Evolutionary conservation across 1,140 invertebrate genomes (phyloP).

Genomic region (Drosophila pseudoananassae): DNA sequence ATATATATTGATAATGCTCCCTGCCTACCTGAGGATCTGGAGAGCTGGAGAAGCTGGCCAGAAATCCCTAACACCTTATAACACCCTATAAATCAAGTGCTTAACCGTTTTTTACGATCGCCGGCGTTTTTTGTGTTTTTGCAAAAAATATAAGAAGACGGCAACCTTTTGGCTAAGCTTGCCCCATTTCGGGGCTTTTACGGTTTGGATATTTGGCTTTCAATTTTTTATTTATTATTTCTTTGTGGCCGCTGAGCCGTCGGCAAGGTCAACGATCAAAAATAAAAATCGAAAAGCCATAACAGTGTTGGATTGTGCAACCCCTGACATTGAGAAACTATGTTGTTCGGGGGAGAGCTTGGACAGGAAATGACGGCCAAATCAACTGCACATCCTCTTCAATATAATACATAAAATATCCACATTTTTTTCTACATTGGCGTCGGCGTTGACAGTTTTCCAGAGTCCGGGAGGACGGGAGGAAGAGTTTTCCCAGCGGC

Average conservation of each 20-base stretch:
- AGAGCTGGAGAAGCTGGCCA: neutral
- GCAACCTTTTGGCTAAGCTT: conserved; percentile 47
- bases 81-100: conserved; percentile 57
- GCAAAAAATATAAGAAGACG: too few relatives aligned
- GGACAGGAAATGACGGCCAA: conserved; percentile 49
- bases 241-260: conserved; percentile 33
- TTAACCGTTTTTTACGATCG: conserved; percentile 51
- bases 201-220: neutral
- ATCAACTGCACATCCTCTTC: conserved; percentile 29
- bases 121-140: conserved; percentile 3
- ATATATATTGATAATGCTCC: neutral
- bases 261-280: conserved; percentile 33
- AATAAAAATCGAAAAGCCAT: too few relatives aligned
- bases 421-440: conserved; percentile 6
- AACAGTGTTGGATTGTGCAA: conserved; percentile 16
- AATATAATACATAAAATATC: neutral
- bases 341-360: neutral
- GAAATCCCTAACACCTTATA: conserved; percentile 36
- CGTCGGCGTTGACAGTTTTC: conserved; percentile 38
- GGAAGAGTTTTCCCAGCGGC: conserved; percentile 32
- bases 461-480: neutral
- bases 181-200: neutral
- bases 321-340: conserved; percentile 48
- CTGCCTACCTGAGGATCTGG: neutral
- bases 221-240: neutral